These are phyloP conservation scores for Rhynchonycteris naso DNA, from an alignment of 2,797 vertebrate genomes.

Conservation along the genomic window DNA sequence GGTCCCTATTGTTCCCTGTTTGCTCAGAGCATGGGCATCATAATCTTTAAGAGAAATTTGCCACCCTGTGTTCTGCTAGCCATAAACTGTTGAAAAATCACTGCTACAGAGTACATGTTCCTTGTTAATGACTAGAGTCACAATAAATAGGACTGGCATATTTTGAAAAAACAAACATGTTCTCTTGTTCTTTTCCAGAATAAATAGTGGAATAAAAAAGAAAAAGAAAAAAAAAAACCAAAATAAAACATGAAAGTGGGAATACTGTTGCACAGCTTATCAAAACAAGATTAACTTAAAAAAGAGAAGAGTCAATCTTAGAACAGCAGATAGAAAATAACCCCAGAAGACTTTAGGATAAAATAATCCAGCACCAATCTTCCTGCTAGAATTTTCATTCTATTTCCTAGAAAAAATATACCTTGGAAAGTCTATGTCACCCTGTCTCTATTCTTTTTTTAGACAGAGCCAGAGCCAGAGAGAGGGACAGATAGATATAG, in stretches of 20 bases:
- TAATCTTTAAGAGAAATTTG: neutral
- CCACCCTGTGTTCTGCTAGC: neutral
- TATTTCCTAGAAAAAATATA: neutral
- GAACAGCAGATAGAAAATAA: constrained; percentile 18
- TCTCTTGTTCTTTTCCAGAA: neutral
- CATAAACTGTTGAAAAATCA: neutral
- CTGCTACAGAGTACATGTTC: neutral
- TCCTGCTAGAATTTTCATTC: neutral
- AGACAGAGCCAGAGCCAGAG: too few relatives aligned
- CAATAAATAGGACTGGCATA: neutral
- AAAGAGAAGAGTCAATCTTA: neutral
- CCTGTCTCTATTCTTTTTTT: neutral
- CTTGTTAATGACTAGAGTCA: neutral
- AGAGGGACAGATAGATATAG: too few relatives aligned
- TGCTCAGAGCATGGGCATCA: neutral
- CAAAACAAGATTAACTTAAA: neutral
- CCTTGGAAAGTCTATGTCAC: neutral
- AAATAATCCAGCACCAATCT: neutral
- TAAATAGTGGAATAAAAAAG: neutral
- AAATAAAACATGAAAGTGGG: neutral
- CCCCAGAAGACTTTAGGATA: neutral
- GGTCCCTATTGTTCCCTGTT: neutral
- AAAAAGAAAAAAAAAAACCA: too few relatives aligned
- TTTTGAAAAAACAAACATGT: neutral
- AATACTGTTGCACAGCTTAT: neutral